Evolutionary conservation across 2,888 invertebrate species (phyloP), one percentile per base, ranked within the genome.

Genomic region (Lissonota sp.): DNA sequence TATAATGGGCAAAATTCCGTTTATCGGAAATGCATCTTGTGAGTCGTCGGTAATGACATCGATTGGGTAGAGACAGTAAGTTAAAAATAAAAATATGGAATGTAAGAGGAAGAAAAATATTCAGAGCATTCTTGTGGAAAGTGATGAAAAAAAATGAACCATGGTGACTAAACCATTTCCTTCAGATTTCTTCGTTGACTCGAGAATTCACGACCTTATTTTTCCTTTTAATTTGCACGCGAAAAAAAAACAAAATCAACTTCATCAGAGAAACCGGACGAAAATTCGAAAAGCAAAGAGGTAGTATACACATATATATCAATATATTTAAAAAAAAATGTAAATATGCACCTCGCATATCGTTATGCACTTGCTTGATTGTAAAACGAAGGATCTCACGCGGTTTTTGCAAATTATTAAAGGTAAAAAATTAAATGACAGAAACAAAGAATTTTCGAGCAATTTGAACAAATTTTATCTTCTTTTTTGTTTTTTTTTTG

Each of bases 41-140:
- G 26, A 26, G 26, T 26, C 26, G 26, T 26, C 26, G 26, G 26
- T 44, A 44, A 44, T 44, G 44, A 44, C 1, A 44, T 2, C 10
- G 7, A 10, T 44, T 44, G 1, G 1, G 44, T 44, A 10, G 44
- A 4, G 44, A 1, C 14, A 53, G 26, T 3, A 26, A 26, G 26
- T 26, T 26, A 26, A 26, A 3, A 1, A 26, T 1, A 26, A 1
- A 26, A 26, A 26, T 26, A 26, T 26, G 26, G 26, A n/a, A n/a
- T n/a, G n/a, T n/a, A n/a, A n/a, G n/a, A n/a, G n/a, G n/a, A 55
- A 49, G 60, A 76, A 76, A 71, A 73, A 76, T 80, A 67, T 57
- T 67, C 71, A 57, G 72, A 78, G 71, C 73, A 78, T 75, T 73
- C 63, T 75, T 57, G 72, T 74, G 72, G 67, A 63, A 60, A 49